Conservation (phyloP, 2,113 vertebrate species). For the Sylvietta virens region DNA sequence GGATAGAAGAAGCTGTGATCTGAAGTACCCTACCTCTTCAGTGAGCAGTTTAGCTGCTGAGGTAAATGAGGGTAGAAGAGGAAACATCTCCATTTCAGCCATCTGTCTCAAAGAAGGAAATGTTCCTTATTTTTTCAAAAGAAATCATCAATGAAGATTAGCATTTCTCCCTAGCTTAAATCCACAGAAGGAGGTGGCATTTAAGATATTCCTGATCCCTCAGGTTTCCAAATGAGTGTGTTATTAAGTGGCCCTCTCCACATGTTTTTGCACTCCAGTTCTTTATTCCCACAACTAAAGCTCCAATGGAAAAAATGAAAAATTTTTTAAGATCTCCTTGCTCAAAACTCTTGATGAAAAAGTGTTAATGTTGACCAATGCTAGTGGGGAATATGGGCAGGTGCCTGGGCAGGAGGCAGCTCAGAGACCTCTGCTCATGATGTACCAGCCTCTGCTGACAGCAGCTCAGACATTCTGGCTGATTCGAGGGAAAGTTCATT, state of each 20-base stretch:
- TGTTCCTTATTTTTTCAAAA: not conserved
- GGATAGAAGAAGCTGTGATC: not conserved
- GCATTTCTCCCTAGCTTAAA: not conserved
- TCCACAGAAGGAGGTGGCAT: not conserved
- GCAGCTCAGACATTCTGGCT: not conserved
- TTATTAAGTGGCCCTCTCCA: not conserved
- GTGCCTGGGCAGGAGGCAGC: not conserved
- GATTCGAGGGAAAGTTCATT: not conserved
- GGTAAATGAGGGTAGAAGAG: not conserved
- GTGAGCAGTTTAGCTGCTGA: not conserved
- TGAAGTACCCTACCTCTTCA: constrained; percentile 12
- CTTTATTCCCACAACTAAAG: not conserved
- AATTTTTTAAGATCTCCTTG: not conserved
- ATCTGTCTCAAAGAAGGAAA: not conserved
- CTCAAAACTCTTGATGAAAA: not conserved
- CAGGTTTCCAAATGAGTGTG: not conserved
- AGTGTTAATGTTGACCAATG: not conserved
- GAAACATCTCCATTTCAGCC: not conserved
- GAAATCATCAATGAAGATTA: not conserved
- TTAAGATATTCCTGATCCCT: not conserved
- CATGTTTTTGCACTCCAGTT: not conserved
- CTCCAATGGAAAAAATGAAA: not conserved
- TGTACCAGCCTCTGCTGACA: not conserved
- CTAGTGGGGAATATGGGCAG: not conserved
- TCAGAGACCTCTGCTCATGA: not conserved